A percentile compares a stretch with the other conserved stretches of the same genome.
phyloP scores from a whole-genome alignment of 2,113 vertebrate genomes.

The Halcyon malimbica region DNA sequence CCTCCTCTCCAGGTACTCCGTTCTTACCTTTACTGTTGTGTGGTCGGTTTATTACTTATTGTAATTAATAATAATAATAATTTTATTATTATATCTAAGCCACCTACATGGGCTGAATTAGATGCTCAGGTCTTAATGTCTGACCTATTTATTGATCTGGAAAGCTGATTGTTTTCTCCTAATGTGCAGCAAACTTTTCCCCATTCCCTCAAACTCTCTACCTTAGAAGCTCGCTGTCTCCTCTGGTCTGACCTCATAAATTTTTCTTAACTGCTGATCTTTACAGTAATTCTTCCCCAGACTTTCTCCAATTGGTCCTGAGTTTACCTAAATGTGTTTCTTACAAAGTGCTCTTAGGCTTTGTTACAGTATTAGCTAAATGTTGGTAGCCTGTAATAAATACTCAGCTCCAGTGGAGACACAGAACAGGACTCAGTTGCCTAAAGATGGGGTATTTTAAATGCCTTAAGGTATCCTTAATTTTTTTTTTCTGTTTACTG shows the following conservation, averaged over 20 bases:
- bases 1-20: background rate
- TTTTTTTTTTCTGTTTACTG: background rate
- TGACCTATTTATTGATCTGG: background rate
- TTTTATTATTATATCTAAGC: background rate
- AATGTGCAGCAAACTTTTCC: background rate
- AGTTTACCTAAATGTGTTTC: background rate
- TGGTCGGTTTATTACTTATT: background rate
- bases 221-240: background rate
- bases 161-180: background rate
- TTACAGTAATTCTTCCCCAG: background rate
- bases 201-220: background rate
- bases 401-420: background rate
- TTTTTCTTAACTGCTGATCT: background rate
- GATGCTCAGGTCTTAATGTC: background rate
- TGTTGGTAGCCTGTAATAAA: background rate
- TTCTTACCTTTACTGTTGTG: background rate
- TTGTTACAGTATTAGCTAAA: background rate
- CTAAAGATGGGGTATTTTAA: background rate
- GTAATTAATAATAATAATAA: too few relatives aligned
- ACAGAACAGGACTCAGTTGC: background rate
- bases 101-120: background rate
- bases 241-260: background rate
- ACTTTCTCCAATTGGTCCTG: background rate
- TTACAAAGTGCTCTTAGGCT: background rate
- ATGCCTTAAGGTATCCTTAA: background rate